Percentiles rank a stretch among this genome's conserved stretches.
Evolutionary conservation across 2,797 vertebrate species (phyloP).

Genomic region (Melopsittacus undulatus): DNA sequence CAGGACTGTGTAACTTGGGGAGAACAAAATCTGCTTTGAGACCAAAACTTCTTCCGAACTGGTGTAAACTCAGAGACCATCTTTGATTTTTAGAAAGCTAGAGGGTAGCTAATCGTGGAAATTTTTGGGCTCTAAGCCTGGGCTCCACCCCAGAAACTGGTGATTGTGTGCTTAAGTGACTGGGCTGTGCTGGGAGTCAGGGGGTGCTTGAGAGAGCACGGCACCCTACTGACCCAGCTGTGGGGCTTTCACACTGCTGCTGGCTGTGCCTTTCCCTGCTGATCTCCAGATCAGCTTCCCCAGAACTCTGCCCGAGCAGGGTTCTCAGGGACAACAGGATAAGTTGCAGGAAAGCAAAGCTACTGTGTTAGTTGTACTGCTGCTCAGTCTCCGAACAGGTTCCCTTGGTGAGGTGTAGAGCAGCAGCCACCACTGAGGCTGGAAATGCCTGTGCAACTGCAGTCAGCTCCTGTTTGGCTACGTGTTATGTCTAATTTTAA

Average conservation of each 20-base stretch:
- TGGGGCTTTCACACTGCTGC: background rate
- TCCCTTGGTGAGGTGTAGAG: background rate
- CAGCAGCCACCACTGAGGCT: background rate
- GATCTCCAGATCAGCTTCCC: background rate
- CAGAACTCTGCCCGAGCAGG: background rate
- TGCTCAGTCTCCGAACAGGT: background rate
- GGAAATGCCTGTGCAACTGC: background rate
- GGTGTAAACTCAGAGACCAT: background rate
- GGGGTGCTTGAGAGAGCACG: fast-evolving
- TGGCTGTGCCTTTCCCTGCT: background rate
- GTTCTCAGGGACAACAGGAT: background rate
- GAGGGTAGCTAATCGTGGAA: background rate
- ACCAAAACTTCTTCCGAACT: background rate
- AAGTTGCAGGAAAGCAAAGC: background rate
- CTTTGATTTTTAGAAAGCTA: background rate
- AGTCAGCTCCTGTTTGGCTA: fast-evolving
- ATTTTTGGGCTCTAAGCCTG: background rate
- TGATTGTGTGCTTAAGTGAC: fast-evolving
- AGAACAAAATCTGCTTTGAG: background rate
- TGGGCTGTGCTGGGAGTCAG: background rate
- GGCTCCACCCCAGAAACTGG: fast-evolving
- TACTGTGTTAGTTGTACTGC: fast-evolving
- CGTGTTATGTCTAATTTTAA: fast-evolving
- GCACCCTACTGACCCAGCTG: background rate
- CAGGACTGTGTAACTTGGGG: background rate